Conservation (phyloP, 2,113 vertebrate species). For the Barbus barbus region DNA sequence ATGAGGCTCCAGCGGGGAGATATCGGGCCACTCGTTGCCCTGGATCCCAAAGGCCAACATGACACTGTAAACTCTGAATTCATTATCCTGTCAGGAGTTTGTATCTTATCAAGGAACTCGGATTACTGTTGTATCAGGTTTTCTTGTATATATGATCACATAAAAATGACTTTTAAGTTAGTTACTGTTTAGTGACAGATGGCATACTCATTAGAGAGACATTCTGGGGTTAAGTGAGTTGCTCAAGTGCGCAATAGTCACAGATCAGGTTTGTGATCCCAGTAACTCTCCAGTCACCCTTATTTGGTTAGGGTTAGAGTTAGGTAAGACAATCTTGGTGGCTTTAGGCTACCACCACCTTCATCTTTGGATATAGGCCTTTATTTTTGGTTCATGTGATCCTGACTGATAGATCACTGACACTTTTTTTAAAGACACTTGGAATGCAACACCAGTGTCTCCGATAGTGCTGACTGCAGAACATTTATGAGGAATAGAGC, state of each 20-base stretch:
- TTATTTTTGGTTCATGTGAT: background rate
- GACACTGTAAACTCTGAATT: constrained; percentile 45
- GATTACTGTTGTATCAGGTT: background rate
- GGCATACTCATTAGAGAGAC: background rate
- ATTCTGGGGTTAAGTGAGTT: background rate
- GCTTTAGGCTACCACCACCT: background rate
- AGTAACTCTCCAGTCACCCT: background rate
- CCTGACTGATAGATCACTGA: background rate
- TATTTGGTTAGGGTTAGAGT: background rate
- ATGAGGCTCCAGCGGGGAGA: constrained; percentile 69
- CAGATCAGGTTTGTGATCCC: constrained; percentile 16
- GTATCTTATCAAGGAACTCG: background rate
- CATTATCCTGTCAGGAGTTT: background rate
- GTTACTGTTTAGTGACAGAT: background rate
- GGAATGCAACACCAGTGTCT: no score
- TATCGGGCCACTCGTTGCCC: constrained; percentile 54
- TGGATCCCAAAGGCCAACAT: constrained; percentile 55
- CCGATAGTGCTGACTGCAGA: no score
- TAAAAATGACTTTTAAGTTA: background rate
- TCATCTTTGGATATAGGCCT: background rate
- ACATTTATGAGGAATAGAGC: constrained; percentile 36
- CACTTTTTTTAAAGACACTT: background rate
- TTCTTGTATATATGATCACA: background rate
- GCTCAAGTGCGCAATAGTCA: background rate
- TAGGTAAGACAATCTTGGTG: background rate